Evolutionary conservation across 2,888 invertebrate species (phyloP), one percentile per base, ranked within the genome.

Genomic region (Endomychus coccineus): DNA sequence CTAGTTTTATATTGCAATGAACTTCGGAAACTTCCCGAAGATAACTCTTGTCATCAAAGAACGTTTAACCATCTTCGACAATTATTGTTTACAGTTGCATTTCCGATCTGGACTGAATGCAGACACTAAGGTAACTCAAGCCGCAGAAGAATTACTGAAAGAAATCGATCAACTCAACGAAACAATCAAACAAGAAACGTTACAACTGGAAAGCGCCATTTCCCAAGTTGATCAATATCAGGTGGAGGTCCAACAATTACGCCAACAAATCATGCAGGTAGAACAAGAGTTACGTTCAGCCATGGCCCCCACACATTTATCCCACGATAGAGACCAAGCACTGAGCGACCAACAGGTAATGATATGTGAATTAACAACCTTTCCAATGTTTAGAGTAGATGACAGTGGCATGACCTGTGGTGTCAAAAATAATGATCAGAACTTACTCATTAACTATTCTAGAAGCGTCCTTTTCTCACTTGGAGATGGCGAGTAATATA

Each of bases 331-430:
- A 53, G 87, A 88, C 55, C 80, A 79, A 54, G 86, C 86, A 51
- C 71, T 78, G 49, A 74, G 77, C 59, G 87, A 88, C 61, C 89
- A 89, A 74, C 87, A 89, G 84, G 91, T 91, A 84, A 75, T 83
- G 62, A n/a, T n/a, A n/a, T n/a, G n/a, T 16, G 10, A 17, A 15
- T 25, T 34, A 23, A 30, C 19, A 11, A 13, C 13, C 3, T 42
- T n/a, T n/a, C 30, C 23, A 27, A 21, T 24, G 14, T 42, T 24
- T 44, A 34, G 14, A 21, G 31, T 46, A 49, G 45, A 47, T 53
- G 54, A 49, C 45, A 44, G 54, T 54, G 55, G 56, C 56, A 55
- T 56, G 58, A 48, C 42, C 43, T 48, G 50, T 50, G 44, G 37
- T 43, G 39, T 39, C 30, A 15, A 38, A 32, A n/a, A n/a, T n/a